Base-by-base conservation (phyloP, 2,888 invertebrate species). In the Suillia variegata region DNA sequence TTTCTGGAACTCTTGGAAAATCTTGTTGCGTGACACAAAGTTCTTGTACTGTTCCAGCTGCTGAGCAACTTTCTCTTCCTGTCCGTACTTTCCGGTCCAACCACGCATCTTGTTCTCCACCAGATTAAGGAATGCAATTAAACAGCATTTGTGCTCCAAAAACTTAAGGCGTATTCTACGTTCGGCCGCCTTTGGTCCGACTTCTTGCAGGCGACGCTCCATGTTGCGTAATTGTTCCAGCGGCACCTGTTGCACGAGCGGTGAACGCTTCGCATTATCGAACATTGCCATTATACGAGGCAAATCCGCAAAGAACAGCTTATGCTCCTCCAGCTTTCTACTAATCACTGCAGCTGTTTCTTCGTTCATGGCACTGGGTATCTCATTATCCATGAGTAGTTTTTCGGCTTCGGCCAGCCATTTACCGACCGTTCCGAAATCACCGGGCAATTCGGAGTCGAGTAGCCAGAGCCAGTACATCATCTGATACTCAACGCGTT, bases 1-100 rank as follows among this genome's bases (percentile, higher is more conserved):
- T 83, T 93, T 91, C 78, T 94, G 93, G 77, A 95, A 95, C 83
- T 95, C 95, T 83, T 94, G 94, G 86, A 95, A 95, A 74, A 95
- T 93, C 83, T 93, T 90, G 82, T 94, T 94, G 71, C 90, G 89
- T n/a, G 93, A 93, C 42, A 95, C 94, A 80, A 95, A 95, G 84
- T 93, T 94, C 74, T 92, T 88, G 77, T 95, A 95, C 78, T 95
- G 94, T 69, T 94, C 93, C 79, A 95, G 82, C 79, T 94, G 87
- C 77, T 90, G 90, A 77, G 89, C 87, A 20, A 93, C 94, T 80
- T 90, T 89, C 63, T 93, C 92, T 70, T 93, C 87, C 55, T 87
- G 86, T 45, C 94, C 94, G 76, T 93, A 96, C 81, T 95, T 96
- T 31, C 91, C 89, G 64, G 91, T 93, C 96, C 96, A 97, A 53